A percentile compares a stretch with the other conserved stretches of the same genome.
Evolutionary conservation across 2,797 vertebrate species (phyloP).

Genomic region (Gymnopithys bicolor): DNA sequence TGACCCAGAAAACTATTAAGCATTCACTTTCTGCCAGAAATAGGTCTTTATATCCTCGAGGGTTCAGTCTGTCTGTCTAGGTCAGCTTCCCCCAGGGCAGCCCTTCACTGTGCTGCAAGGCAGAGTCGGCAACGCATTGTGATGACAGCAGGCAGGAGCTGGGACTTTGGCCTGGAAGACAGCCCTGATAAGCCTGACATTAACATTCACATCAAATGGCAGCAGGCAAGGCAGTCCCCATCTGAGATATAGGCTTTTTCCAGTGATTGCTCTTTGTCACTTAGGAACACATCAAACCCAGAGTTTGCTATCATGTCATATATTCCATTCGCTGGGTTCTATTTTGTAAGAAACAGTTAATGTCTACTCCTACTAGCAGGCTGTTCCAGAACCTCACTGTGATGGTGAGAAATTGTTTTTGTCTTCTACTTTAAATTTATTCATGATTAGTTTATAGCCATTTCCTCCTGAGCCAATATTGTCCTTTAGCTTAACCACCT

Average conservation of each 20-base stretch:
- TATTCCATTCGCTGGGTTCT: not conserved
- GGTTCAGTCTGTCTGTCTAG: not conserved
- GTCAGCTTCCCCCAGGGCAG: not conserved
- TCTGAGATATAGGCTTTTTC: not conserved
- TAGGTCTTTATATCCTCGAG: not conserved
- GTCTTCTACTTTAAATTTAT: slow-evolving; percentile 27
- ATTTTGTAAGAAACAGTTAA: slow-evolving; percentile 2
- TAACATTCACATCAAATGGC: not conserved
- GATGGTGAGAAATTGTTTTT: slow-evolving; percentile 5
- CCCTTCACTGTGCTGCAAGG: not conserved
- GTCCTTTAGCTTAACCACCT: slow-evolving; percentile 38
- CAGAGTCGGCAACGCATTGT: accelerated
- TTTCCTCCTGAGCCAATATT: slow-evolving; percentile 49
- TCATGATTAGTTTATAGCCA: slow-evolving; percentile 15
- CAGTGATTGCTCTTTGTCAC: not conserved
- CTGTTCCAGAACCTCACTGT: not conserved
- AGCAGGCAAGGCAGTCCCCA: not conserved
- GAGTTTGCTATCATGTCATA: not conserved
- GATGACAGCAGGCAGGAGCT: not conserved
- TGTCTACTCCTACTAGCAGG: not conserved
- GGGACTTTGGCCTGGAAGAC: not conserved
- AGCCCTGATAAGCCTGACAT: not conserved
- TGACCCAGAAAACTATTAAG: not conserved
- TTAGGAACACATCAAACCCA: not conserved
- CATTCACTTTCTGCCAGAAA: not conserved